phyloP scores from a whole-genome alignment of 2,797 vertebrate genomes.

The Hoplostethus mediterraneus region DNA sequence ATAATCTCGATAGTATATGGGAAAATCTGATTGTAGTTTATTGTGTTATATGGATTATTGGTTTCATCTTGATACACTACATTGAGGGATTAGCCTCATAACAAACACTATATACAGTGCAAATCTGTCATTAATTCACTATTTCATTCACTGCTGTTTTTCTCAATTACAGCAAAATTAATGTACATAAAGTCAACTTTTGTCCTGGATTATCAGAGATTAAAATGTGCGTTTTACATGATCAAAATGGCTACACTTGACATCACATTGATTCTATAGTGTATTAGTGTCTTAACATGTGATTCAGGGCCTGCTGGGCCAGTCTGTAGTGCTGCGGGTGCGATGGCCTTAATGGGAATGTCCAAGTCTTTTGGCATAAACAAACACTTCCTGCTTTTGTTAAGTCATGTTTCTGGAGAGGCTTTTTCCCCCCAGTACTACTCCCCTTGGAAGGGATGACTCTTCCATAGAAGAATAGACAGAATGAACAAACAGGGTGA shows the following conservation, averaged over 20 bases:
- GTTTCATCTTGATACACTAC: not conserved
- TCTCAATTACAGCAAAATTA: not conserved
- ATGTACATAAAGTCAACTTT: not conserved
- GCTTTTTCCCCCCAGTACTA: conserved; percentile 9
- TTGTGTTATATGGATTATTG: not conserved
- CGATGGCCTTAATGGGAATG: conserved; percentile 33
- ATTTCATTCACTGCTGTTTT: not conserved
- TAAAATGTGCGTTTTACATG: not conserved
- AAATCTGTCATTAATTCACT: conserved; percentile 20
- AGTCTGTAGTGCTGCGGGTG: not conserved
- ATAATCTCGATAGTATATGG: no score
- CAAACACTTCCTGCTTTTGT: conserved; percentile 74
- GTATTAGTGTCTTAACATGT: not conserved
- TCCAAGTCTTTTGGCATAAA: conserved; percentile 45
- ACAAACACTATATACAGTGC: not conserved
- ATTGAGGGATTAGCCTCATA: conserved; percentile 3
- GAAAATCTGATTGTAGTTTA: not conserved
- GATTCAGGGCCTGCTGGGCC: not conserved
- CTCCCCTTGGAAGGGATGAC: not conserved
- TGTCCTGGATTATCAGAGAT: not conserved
- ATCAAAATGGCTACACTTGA: not conserved
- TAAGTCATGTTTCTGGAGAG: not conserved
- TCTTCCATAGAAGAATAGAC: not conserved
- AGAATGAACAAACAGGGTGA: not conserved
- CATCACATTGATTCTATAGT: not conserved